Conservation (phyloP, 2,888 invertebrate genomes). For the Nesidiocoris tenuis region DNA sequence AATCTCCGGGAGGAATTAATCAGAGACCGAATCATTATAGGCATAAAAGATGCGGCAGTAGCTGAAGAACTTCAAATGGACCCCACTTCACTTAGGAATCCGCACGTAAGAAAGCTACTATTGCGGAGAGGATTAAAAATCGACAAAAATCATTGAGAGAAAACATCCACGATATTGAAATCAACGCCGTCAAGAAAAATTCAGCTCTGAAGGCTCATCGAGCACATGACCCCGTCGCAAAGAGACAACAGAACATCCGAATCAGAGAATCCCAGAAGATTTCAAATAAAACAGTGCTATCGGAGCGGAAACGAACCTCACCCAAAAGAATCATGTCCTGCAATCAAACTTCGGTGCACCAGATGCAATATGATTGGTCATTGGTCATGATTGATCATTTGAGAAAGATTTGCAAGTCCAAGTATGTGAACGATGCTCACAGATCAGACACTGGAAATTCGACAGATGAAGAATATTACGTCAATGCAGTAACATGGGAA, state of each 20-base stretch:
- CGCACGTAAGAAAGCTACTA: background rate
- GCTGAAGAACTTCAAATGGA: constrained; percentile 5
- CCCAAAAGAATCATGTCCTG: constrained; percentile 2
- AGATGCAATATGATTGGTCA: constrained; percentile 1
- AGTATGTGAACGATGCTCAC: background rate
- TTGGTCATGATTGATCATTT: no score
- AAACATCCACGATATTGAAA: background rate
- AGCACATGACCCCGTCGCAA: background rate
- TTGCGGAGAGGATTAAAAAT: constrained; percentile 19
- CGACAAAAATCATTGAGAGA: constrained; percentile 9
- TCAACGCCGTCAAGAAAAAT: background rate
- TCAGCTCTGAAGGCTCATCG: background rate
- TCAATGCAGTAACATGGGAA: background rate
- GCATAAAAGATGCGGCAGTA: background rate
- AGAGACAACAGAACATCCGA: background rate
- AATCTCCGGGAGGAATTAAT: constrained; percentile 50
- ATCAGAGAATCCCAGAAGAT: no score
- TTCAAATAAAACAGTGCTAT: background rate
- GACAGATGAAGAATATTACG: background rate
- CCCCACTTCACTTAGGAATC: background rate
- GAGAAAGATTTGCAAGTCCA: background rate
- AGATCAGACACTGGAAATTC: background rate
- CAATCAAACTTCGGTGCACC: background rate
- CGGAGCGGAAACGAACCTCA: background rate
- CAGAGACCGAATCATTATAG: constrained; percentile 50